phyloP scores from a whole-genome alignment of 2,113 vertebrate species.

The Martes martes region DNA sequence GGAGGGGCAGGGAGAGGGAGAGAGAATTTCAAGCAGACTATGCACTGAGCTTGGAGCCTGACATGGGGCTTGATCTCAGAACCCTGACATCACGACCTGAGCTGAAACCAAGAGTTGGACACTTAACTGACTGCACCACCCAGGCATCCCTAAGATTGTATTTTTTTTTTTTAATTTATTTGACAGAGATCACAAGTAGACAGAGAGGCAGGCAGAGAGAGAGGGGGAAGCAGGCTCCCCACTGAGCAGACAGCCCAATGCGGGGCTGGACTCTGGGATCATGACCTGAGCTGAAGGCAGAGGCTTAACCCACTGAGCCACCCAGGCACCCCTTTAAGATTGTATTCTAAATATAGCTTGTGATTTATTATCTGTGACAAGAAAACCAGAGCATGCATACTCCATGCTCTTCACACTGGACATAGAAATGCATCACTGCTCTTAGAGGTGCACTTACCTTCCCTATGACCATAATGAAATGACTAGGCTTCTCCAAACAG shows the following conservation, averaged over 20 bases:
- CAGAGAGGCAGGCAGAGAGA: background rate
- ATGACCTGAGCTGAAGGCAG: background rate
- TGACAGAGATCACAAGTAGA: background rate
- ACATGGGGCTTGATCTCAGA: no score
- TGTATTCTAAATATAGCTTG: background rate
- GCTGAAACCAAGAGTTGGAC: no score
- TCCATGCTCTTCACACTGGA: background rate
- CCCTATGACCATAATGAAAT: background rate
- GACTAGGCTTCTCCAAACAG: background rate
- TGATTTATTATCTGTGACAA: conserved; percentile 5
- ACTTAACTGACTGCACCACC: no score
- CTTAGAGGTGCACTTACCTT: background rate
- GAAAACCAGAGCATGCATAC: background rate
- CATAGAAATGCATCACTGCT: background rate
- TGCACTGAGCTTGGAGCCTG: no score
- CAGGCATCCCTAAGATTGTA: background rate
- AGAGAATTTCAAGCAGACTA: no score
- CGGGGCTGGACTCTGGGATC: background rate
- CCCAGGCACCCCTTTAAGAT: background rate
- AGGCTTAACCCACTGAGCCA: background rate
- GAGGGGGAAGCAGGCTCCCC: background rate
- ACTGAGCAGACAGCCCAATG: background rate
- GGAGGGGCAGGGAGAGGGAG: no score
- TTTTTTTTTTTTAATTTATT: background rate
- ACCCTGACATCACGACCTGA: no score